Base-by-base conservation (phyloP, 2,888 invertebrate species). In the Spialia ferax region DNA sequence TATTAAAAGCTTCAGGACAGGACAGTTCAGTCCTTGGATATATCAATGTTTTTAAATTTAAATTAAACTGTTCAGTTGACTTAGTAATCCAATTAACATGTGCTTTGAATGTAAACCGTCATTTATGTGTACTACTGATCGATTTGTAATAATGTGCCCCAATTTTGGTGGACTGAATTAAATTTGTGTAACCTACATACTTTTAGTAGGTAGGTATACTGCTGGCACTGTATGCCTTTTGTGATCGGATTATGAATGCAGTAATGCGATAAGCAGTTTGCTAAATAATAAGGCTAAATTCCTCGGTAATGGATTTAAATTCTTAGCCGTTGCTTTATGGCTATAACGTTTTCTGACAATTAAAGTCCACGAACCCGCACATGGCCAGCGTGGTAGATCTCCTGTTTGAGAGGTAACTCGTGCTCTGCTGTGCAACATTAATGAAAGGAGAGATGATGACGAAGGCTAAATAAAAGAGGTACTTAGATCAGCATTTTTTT, bases 61-160 rank as follows among this genome's bases (percentile, higher is more conserved):
- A 64, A 64, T 56, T 64, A 64, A 64, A 64, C 56, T 56, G 48
- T 48, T 48, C 48, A 64, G 63, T 64, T 64, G 63, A 64, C 63
- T 56, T 64, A 56, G 56, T 64, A 64, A 56, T 64, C 57, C 57
- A 35, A 57, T 57, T 57, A 64, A 57, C 56, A 57, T 64, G 64
- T 64, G 35, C 55, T 63, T 26, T 42, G 63, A 64, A 61, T 48
- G 20, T 48, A 61, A 61, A 64, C 38, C 18, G 64, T 57, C 50
- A n/a, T 50, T 48, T 64, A 50, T 64, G 64, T 57, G 23, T 23
- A 48, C 0, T 18, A 20, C 15, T 64, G 63, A 64, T 56, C 63
- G 63, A 64, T 56, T 48, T 48, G 45, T 55, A 56, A 64, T 56
- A 56, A 48, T 63, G 55, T 45, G 55, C 45, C 56, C 32, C 48